These are phyloP conservation scores for Phallusia fumigata DNA, from an alignment of 23 tunicate genomes.

Conservation along the genomic window DNA sequence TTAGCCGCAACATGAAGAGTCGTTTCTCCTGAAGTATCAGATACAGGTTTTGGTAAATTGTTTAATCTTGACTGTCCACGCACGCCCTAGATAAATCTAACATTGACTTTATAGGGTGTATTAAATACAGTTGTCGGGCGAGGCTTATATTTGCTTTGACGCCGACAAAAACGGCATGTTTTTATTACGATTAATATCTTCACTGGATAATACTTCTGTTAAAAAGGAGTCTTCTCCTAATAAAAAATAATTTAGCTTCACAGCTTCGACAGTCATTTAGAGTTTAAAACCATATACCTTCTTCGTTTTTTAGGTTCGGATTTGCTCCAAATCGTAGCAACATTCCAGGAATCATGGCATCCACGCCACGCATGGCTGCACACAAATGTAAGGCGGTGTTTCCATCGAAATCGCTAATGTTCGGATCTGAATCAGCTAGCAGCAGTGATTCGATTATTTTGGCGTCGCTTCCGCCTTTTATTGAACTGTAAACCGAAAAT, in stretches of 20 bases:
- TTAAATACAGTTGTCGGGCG: no score
- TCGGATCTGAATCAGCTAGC: slow-evolving; percentile 61
- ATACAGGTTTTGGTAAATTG: no score
- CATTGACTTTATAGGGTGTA: no score
- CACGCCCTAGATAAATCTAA: no score
- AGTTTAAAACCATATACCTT: slow-evolving; percentile 30
- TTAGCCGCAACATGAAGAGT: slow-evolving; percentile 79
- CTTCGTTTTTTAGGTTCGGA: slow-evolving; percentile 73
- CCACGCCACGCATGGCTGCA: slow-evolving; percentile 60
- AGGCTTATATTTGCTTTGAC: no score
- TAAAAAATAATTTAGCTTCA: background rate
- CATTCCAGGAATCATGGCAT: slow-evolving; percentile 79
- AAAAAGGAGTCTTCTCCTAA: no score
- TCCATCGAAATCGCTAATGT: slow-evolving; percentile 70
- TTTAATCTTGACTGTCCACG: no score
- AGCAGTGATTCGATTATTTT: slow-evolving; percentile 66
- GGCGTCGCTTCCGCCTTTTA: slow-evolving; percentile 57
- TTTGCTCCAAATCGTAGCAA: slow-evolving; percentile 79
- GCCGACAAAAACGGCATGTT: no score
- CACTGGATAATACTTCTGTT: no score
- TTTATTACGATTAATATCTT: no score
- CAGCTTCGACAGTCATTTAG: background rate
- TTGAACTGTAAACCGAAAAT: slow-evolving; percentile 43
- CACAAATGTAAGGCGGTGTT: slow-evolving; percentile 80
- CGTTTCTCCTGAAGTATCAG: slow-evolving; percentile 63